phyloP scores from a whole-genome alignment of 1,140 invertebrate species.

The Meteorus sp. region DNA sequence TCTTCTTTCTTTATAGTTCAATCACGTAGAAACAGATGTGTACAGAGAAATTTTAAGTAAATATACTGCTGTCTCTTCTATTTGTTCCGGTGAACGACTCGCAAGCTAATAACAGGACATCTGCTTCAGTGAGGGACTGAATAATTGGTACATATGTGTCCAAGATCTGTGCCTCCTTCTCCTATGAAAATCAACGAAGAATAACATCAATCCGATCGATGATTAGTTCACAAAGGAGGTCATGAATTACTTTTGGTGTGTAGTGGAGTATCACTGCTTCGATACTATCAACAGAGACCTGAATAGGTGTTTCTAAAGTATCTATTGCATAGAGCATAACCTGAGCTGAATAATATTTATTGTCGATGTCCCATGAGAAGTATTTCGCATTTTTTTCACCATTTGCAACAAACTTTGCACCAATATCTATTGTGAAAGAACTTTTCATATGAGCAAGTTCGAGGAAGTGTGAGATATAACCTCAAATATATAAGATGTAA shows the following conservation, averaged over 20 bases:
- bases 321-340: slow-evolving; percentile 61
- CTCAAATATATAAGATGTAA: slow-evolving; percentile 6
- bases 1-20: slow-evolving; percentile 15
- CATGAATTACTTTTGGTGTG: slow-evolving; percentile 59
- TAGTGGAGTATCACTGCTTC: slow-evolving; percentile 66
- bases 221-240: slow-evolving; percentile 10
- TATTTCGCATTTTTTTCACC: slow-evolving; percentile 52
- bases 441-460: slow-evolving; percentile 21
- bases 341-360: slow-evolving; percentile 70
- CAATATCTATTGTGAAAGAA: slow-evolving; percentile 50
- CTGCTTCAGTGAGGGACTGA: slow-evolving; percentile 37
- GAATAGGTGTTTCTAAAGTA: slow-evolving; percentile 53
- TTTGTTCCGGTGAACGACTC: slow-evolving; percentile 52
- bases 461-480: slow-evolving; percentile 1
- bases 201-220: slow-evolving; percentile 10
- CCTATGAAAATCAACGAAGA: slow-evolving; percentile 44
- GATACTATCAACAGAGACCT: slow-evolving; percentile 54
- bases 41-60: neutral
- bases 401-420: slow-evolving; percentile 41
- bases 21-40: neutral
- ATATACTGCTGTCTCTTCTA: slow-evolving; percentile 44
- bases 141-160: slow-evolving; percentile 41
- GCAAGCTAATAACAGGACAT: slow-evolving; percentile 47
- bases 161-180: slow-evolving; percentile 42
- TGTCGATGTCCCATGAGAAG: slow-evolving; percentile 66